These are phyloP conservation scores for Halcyon leucocephala DNA, from an alignment of 2,797 vertebrate genomes.

Conservation along the genomic window DNA sequence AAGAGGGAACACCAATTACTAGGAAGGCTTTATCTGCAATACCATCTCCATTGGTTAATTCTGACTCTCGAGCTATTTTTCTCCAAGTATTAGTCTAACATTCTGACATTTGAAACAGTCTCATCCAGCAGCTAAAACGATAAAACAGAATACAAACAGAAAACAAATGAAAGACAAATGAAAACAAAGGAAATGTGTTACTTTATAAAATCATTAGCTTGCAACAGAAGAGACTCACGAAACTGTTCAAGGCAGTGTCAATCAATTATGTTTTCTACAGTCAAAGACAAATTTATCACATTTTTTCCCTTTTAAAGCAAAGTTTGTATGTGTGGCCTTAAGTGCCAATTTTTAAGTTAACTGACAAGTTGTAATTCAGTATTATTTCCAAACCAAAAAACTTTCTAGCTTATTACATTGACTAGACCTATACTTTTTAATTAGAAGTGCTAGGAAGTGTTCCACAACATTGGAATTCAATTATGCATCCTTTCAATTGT, in stretches of 20 bases:
- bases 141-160: background rate
- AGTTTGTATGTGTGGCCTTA: rapidly evolving
- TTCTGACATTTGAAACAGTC: background rate
- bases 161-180: background rate
- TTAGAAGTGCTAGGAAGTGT: background rate
- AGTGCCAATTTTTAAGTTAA: background rate
- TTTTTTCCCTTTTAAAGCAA: background rate
- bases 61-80: background rate
- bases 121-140: background rate
- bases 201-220: background rate
- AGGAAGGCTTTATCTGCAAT: background rate
- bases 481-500: background rate
- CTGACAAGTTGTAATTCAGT: background rate
- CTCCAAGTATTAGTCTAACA: background rate
- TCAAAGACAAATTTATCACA: background rate
- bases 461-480: slow-evolving; percentile 14
- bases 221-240: background rate
- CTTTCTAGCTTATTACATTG: background rate
- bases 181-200: background rate
- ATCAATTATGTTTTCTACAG: background rate
- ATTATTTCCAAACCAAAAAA: background rate
- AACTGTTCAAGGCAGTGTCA: background rate
- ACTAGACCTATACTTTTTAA: background rate
- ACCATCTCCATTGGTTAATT: background rate
- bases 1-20: background rate